Percentiles rank a stretch among this genome's conserved stretches.
These are phyloP conservation scores for Pterois miles DNA, from an alignment of 2,797 vertebrate species.

Conservation along the genomic window DNA sequence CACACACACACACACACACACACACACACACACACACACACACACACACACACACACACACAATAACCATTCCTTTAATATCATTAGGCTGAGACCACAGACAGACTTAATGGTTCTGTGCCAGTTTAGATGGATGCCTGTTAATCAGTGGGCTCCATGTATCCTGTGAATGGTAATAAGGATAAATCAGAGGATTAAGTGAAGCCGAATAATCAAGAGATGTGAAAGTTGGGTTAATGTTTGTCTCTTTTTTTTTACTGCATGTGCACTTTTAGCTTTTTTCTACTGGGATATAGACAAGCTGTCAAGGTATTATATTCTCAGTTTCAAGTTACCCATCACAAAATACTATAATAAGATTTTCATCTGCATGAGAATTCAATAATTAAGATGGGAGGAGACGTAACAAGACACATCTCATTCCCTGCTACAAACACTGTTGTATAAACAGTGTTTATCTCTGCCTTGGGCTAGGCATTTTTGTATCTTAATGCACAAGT, in stretches of 20 bases:
- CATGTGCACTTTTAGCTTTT: background rate
- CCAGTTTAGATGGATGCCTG: conserved; percentile 39
- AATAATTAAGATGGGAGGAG: conserved; percentile 53
- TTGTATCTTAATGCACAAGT: conserved; percentile 47
- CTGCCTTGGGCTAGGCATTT: conserved; percentile 51
- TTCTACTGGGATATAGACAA: conserved; percentile 1
- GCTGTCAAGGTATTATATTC: background rate
- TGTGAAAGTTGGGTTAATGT: background rate
- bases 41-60: conserved; percentile 8
- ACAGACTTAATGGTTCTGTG: conserved; percentile 40
- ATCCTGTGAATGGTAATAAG: conserved; percentile 38
- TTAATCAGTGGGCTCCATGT: conserved; percentile 36
- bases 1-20: conserved; percentile 13
- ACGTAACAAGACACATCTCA: conserved; percentile 45
- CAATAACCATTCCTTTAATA: conserved; percentile 50
- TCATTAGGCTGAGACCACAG: conserved; percentile 52
- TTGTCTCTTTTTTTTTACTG: background rate
- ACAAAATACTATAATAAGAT: conserved; percentile 23
- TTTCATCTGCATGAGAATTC: conserved; percentile 28
- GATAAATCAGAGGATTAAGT: conserved; percentile 31
- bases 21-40: conserved; percentile 6
- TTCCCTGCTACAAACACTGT: conserved; percentile 37
- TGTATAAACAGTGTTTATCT: conserved; percentile 66
- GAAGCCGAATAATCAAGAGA: conserved; percentile 26
- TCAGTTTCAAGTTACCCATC: conserved; percentile 30